Evolutionary conservation across 2,113 vertebrate genomes (phyloP), one percentile per base, ranked within the genome.

Genomic region (Dasyurus viverrinus): DNA sequence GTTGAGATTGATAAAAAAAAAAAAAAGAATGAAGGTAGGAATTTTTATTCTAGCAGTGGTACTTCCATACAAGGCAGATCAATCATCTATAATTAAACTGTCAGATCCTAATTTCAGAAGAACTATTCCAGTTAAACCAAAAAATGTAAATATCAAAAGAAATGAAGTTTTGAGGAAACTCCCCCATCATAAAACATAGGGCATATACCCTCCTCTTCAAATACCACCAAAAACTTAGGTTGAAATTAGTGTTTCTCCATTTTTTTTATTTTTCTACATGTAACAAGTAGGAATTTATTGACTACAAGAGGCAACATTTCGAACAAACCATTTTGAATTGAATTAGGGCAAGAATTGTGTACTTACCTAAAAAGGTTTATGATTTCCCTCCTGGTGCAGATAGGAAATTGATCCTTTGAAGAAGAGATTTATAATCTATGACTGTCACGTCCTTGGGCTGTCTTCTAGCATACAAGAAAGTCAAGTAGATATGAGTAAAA

Each of bases 81-180:
- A 98, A 98, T 98, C 98, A 98, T 91, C 3, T 93, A 92, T 97
- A 98, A 98, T 98, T 98, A 98, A 97, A 54, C 55, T 98, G 98
- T 97, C 98, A 98, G 90, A 94, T 97, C 95, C 97, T 98, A 98
- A 98, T 98, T 98, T 97, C 95, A 94, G 96, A 97, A 96, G 57
- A 96, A 95, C n/a, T 96, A 96, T 97, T 98, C 60, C 23, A 97
- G 91, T 95, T 89, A 97, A 90, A 95, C 93, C 48, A 92, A 50
- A 46, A 98, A 97, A 98, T 96, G 91, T 96, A 98, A 98, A 98
- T 97, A 98, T 92, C 46, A 95, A 97, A 98, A 97, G 96, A 97
- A 97, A 92, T 26, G 23, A 97, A 93, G n/a, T 95, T 97, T 91
- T 94, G n/a, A 8, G 89, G 68, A 54, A 94, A 95, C 93, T 1